Percentiles rank a stretch among this genome's conserved stretches.
Conservation (phyloP, 2,113 vertebrate genomes). For the Myrmecophaga tridactyla region DNA sequence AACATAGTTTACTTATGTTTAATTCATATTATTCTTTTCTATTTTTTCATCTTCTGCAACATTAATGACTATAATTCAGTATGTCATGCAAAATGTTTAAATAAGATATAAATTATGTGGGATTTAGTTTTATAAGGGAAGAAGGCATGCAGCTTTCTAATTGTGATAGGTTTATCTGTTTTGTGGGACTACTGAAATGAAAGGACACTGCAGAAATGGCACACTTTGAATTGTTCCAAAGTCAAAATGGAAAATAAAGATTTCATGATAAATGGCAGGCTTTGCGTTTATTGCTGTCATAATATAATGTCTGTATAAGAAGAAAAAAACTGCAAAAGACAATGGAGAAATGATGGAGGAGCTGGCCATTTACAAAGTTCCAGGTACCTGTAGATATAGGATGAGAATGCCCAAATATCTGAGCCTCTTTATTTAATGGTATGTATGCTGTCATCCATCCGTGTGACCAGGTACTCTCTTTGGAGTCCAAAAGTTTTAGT, state of each 20-base stretch:
- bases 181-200: constrained; percentile 2
- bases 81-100: neutral
- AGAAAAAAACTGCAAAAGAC: neutral
- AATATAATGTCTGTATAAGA: neutral
- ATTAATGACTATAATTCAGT: neutral
- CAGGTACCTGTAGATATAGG: neutral
- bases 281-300: neutral
- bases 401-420: neutral
- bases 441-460: neutral
- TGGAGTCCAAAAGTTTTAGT: neutral
- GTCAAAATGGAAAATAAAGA: constrained; percentile 11
- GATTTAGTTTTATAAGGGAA: neutral
- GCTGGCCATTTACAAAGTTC: neutral
- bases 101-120: neutral
- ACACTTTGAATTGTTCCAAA: neutral
- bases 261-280: neutral
- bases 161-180: neutral
- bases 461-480: neutral
- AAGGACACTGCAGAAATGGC: neutral
- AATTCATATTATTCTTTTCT: neutral
- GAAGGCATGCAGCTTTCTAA: neutral
- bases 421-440: neutral
- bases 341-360: neutral
- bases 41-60: neutral
- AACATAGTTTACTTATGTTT: neutral